phyloP scores from a whole-genome alignment of 1,140 invertebrate genomes.

The Micrasema minimum region DNA sequence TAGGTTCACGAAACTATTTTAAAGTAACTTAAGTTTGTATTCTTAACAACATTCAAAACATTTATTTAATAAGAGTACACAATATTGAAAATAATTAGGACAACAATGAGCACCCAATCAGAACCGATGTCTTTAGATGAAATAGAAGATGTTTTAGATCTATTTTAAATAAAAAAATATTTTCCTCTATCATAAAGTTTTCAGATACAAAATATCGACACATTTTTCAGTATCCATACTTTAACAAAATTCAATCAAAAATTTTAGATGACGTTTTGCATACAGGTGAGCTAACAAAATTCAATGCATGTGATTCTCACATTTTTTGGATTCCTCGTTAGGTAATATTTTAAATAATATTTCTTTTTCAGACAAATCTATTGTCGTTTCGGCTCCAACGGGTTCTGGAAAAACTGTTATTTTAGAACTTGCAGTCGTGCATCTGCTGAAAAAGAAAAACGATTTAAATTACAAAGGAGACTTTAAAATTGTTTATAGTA shows the following conservation, averaged over 20 bases:
- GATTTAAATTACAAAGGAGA: constrained; percentile 57
- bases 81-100: no score
- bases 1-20: no score
- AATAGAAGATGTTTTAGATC: constrained; percentile 10
- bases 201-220: constrained; percentile 66
- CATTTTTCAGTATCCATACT: constrained; percentile 74
- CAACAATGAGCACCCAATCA: constrained; percentile 37
- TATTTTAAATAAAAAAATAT: constrained; percentile 10
- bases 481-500: constrained; percentile 77
- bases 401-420: constrained; percentile 86
- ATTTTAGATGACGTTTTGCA: constrained; percentile 75
- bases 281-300: constrained; percentile 67
- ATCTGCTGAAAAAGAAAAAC: constrained; percentile 69
- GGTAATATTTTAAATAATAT: no score
- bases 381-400: constrained; percentile 82
- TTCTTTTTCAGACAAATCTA: constrained; percentile 69
- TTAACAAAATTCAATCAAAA: constrained; percentile 78
- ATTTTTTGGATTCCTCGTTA: no score
- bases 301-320: no score
- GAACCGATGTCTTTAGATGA: constrained; percentile 44
- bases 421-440: constrained; percentile 83
- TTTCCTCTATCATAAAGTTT: constrained; percentile 43
- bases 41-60: no score
- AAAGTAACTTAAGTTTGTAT: no score
- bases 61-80: no score